Base-by-base conservation (phyloP, 2,113 vertebrate genomes). In the Phaethornis superciliosus region DNA sequence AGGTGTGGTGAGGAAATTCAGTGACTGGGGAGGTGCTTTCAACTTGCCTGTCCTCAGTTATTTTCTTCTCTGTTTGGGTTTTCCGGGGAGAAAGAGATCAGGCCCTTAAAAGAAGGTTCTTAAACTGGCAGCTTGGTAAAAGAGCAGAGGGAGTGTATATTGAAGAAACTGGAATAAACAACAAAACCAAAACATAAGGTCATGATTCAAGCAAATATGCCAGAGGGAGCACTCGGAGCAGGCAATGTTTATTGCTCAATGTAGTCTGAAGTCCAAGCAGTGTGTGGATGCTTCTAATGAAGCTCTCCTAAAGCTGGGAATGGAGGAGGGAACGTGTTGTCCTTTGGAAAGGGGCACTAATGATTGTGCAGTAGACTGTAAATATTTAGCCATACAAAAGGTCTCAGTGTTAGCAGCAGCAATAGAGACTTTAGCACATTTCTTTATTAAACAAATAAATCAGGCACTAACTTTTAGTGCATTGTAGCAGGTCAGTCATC, bases 161-260 rank as follows among this genome's bases (percentile, higher is more conserved):
- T 75, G 60, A 72, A 88, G 90, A 84, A 84, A 63, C 23, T 84
- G 65, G 62, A 89, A 76, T 87, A 93, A 96, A 89, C 70, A 94
- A 72, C 37, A 58, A 90, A 95, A 49, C 44, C 64, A 89, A 95
- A 96, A 89, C 70, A 89, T n/a, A 87, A 90, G 94, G 90, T 95
- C 72, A 81, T 23, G 74, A 88, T 85, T 79, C 52, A 85, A 65
- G 40, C 54, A 82, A 86, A 90, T 69, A 76, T 75, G 80, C 74
- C 88, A 72, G 69, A 75, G 90, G 88, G 72, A 96, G 49, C 76
- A 24, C 42, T 67, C 2, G 7, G 44, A 90, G 56, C 88, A 88
- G 82, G 40, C 0, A 0, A 30, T 64, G 56, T 49, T 83, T 84
- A 37, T 92, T 94, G 83, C 95, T 92, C 60, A 90, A 28, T 40